Base-by-base conservation (phyloP, 2,113 vertebrate species). In the Ammodytes dubius region DNA sequence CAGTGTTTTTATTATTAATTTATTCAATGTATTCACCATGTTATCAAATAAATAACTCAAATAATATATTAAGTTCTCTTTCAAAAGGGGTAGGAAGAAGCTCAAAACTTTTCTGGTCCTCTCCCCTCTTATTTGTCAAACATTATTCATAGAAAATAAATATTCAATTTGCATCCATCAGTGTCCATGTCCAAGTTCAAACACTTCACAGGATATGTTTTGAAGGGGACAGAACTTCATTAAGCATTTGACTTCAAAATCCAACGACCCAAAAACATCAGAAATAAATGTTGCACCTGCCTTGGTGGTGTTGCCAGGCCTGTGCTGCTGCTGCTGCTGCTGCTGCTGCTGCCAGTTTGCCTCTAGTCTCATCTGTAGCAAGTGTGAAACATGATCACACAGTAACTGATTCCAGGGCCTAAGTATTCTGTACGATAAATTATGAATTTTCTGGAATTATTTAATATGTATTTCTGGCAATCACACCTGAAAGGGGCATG, bases 381-480 rank as follows among this genome's bases (percentile, higher is more conserved):
- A 67, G 45, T 69, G 46, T 42, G 58, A 61, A 27, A 56, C 57
- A 69, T 53, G 65, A 69, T 66, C 27, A 76, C 19, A 54, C 42
- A 7, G 42, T 8, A 19, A 43, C 17, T 47, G 11, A 49, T 27
- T 35, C 43, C 19, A 43, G n/a, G 27, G 39, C 19, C n/a, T 74
- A 17, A 17, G 53, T n/a, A 7, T 3, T n/a, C 35, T 57, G 45
- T 39, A n/a, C 50, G 17, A 61, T 50, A 27, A 27, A 27, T 17
- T 67, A 65, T 50, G 27, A 42, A 13, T 50, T 50, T 50, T 50
- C 27, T 27, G 27, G 27, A 27, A 27, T 27, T 27, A n/a, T 27
- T 27, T 27, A 35, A 40, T 10, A 1, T 35, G 8, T 42, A 35
- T 45, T 35, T 4, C 12, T 58, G 15, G 47, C 1, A 40, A 7